Conservation (phyloP, 2,888 invertebrate species). For the Apantesis nais region DNA sequence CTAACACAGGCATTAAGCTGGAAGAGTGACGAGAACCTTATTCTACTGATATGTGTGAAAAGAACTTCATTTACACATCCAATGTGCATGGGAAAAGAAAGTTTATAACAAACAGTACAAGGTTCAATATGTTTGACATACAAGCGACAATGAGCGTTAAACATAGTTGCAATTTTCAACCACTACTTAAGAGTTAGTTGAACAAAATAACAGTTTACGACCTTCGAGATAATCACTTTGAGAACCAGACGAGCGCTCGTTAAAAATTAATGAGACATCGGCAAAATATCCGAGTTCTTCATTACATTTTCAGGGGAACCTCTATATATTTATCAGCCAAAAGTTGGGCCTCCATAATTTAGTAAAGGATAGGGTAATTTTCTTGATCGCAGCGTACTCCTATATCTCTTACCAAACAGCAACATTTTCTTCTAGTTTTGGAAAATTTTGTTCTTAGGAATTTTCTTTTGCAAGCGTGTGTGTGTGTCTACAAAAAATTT, state of each 20-base stretch:
- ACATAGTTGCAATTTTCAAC: neutral
- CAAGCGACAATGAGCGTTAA: neutral
- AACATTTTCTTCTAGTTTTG: neutral
- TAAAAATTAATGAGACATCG: neutral
- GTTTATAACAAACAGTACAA: neutral
- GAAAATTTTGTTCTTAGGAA: neutral
- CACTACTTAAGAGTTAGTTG: neutral
- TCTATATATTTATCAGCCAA: conserved; percentile 22
- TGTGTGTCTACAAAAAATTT: too few species aligned
- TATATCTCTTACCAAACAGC: neutral
- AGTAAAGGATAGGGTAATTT: conserved; percentile 15
- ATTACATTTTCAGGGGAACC: conserved; percentile 3
- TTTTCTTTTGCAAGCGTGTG: too few species aligned
- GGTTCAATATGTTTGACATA: neutral
- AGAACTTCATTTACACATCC: neutral
- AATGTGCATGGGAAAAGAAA: neutral
- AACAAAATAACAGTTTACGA: neutral
- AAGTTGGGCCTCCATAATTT: conserved; percentile 33
- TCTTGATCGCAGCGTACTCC: neutral
- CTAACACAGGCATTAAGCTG: too few species aligned
- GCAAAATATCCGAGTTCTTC: neutral
- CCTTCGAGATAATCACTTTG: neutral
- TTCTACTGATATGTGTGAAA: neutral
- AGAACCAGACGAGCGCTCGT: neutral
- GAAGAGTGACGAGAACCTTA: too few species aligned